Conservation (phyloP, 2,797 vertebrate genomes). For the Cossypha caffra region DNA sequence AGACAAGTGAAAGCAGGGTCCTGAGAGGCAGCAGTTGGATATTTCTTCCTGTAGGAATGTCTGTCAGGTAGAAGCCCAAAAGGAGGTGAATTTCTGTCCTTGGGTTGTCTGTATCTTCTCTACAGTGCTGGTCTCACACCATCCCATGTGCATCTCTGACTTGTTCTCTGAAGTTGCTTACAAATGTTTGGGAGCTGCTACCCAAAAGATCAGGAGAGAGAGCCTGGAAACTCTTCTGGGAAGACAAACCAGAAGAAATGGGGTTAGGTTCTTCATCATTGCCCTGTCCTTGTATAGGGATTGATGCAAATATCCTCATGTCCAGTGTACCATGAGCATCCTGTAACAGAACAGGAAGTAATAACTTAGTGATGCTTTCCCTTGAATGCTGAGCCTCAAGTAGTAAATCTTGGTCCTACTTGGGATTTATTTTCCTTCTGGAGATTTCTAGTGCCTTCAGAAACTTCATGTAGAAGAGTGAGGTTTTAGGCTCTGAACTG, state of each 20-base stretch:
- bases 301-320: neutral
- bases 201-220: neutral
- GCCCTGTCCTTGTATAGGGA: neutral
- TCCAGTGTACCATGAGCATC: neutral
- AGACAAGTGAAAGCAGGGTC: neutral
- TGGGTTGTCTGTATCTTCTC: neutral
- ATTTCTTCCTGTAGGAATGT: neutral
- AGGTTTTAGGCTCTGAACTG: neutral
- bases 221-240: neutral
- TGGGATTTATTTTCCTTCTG: neutral
- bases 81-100: neutral
- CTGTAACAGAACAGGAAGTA: neutral
- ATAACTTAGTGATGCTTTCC: neutral
- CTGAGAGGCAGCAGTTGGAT: neutral
- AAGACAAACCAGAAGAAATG: neutral
- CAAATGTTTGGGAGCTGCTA: neutral
- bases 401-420: neutral
- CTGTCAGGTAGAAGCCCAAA: neutral
- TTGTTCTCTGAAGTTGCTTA: neutral
- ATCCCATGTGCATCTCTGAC: neutral
- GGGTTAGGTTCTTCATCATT: neutral
- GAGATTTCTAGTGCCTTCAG: neutral
- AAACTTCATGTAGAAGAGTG: neutral
- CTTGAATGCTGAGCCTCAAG: neutral
- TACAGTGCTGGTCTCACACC: neutral